Evolutionary conservation across 1,140 invertebrate genomes (phyloP).

Genomic region (Galleria mellonella): DNA sequence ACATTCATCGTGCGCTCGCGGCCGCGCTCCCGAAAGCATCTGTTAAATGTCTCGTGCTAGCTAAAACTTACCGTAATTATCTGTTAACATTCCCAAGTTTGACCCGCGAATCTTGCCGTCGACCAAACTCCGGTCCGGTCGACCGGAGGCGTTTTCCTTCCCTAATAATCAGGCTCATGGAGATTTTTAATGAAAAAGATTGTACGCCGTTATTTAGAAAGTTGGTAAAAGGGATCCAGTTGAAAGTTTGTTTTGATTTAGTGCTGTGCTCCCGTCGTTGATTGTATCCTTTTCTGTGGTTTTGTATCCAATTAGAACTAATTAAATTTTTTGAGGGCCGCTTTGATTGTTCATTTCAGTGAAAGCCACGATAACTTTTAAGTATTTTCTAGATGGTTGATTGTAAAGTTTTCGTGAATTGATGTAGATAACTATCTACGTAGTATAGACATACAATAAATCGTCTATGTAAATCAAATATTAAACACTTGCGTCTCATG

Average conservation of each 20-base stretch:
- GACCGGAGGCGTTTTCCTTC: slow-evolving; percentile 62
- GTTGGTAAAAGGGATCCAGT: slow-evolving; percentile 62
- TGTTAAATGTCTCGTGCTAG: slow-evolving; percentile 72
- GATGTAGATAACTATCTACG: no score
- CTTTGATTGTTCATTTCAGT: slow-evolving; percentile 14
- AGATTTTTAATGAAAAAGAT: slow-evolving; percentile 72
- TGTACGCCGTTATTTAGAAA: slow-evolving; percentile 68
- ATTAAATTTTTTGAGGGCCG: slow-evolving; percentile 45
- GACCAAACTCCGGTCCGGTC: slow-evolving; percentile 30
- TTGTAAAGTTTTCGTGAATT: no score
- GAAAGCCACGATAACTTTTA: no score
- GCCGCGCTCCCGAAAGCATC: slow-evolving; percentile 64
- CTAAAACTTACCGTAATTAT: slow-evolving; percentile 72
- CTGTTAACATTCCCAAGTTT: slow-evolving; percentile 72
- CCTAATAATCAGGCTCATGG: slow-evolving; percentile 68
- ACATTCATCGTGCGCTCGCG: slow-evolving; percentile 64
- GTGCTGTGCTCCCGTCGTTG: slow-evolving; percentile 45
- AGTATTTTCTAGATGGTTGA: no score
- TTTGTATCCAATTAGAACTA: slow-evolving; percentile 58
- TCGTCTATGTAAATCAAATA: no score
- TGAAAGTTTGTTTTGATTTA: slow-evolving; percentile 69
- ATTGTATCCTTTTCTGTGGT: slow-evolving; percentile 57
- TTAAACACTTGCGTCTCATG: no score
- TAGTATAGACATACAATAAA: no score
- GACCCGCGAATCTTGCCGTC: slow-evolving; percentile 59